Evolutionary conservation across 1,140 invertebrate species (phyloP), one percentile per base, ranked within the genome.

Genomic region (Anadara kagoshimensis): DNA sequence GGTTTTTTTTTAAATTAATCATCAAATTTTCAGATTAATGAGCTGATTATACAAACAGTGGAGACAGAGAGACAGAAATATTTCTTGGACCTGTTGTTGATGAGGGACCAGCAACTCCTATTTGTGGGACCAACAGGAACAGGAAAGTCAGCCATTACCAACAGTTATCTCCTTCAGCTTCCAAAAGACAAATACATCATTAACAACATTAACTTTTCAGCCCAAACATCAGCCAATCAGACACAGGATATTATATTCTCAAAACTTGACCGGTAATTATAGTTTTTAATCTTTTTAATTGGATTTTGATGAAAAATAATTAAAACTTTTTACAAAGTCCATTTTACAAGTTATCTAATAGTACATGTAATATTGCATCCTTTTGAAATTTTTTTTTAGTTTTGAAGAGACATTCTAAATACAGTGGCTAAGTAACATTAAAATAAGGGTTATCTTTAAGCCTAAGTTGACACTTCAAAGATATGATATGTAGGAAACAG

Each of bases 181-280:
- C 85, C 85, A 5, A 83, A 81, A 61, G 86, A 88, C 69, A 86
- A 87, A 72, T 89, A 83, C 72, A 81, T 87, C 29, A 83, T 85
- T 53, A 87, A 81, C 76, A 88, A 87, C 75, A 79, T 90, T n/a
- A 89, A 86, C 74, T 89, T 90, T 76, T 90, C 89, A 8, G 86
- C 89, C 22, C 86, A 88, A 69, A 89, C 89, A 20, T 87, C 87
- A 65, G 86, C 86, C 65, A 87, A 88, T 80, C 85, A 87, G 66
- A 87, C 86, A 18, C 89, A 90, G 76, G 88, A 89, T 66, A 89
- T 88, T 59, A 88, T 90, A 16, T 86, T 89, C 71, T 87, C 88
- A 1, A 89, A 88, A 69, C 80, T 89, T 11, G 88, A 89, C 64
- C 86, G 86, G 88, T 89, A 69, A 41, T 29, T 29, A 5, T 49